Base-by-base conservation (phyloP, 64 coral and sea anemone genomes). In the Cladopsammia gracilis region DNA sequence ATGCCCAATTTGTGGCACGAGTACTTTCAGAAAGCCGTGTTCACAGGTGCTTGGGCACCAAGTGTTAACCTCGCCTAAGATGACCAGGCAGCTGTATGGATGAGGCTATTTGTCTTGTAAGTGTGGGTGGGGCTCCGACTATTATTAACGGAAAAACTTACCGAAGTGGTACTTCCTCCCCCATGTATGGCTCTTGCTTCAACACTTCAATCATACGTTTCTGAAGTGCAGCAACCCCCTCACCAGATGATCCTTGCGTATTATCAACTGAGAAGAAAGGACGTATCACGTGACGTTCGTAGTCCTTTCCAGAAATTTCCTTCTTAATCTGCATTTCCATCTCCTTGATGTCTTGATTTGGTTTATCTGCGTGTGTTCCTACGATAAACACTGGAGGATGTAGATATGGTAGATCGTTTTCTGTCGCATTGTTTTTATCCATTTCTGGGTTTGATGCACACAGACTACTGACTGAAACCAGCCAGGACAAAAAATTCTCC, bases 401-500 rank as follows among this genome's bases (percentile, higher is more conserved):
- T 13, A 10, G 2, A 70, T 87, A 70, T n/a, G 23, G 14, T 13
- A 57, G 54, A 57, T 23, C 3, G 5, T 70, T 70, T 14, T 49
- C 10, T 87, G 7, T 57, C 62, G 34, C 34, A 34, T 34, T 34
- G 34, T 48, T 14, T 48, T 18, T 19, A 44, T 87, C 84, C 47
- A 42, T 43, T 13, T 2, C 23, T 68, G 16, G 10, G 10, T 58
- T 23, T 10, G 48, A 13, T 16, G 18, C 0, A 10, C 61, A 18
- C 7, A 53, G 18, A 23, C 34, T 49, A 50, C 51, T 57, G 48
- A 89, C 72, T 34, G 71, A 45, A 7, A 22, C 52, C 0, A 89
- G 72, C 87, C 87, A 89, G 10, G 87, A 89, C 11, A 76, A 18
- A 3, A 89, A 53, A 12, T 5, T 67, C 13, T 89, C 87, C 48